Conservation (phyloP, 2,888 invertebrate species). For the Masnerella sp. region DNA sequence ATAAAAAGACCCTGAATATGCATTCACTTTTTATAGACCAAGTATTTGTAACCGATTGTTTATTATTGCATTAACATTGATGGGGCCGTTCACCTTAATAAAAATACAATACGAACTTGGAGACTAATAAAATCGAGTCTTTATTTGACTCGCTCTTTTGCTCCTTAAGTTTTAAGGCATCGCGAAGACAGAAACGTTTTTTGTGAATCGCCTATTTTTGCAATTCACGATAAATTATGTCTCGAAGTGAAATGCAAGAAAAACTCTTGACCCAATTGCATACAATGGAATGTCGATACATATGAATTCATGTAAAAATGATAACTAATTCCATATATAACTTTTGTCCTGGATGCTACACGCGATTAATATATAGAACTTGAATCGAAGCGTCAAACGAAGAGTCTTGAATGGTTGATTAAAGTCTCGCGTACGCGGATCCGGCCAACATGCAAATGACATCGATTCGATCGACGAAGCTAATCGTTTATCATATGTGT, state of each 20-base stretch:
- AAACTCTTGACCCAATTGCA: conserved; percentile 52
- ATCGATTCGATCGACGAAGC: conserved; percentile 48
- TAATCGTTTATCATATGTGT: conserved; percentile 65
- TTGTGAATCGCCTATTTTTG: conserved; percentile 14
- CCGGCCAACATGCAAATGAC: conserved; percentile 33
- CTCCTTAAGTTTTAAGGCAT: no score
- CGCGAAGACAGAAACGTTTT: neutral
- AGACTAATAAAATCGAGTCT: no score
- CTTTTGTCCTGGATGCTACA: conserved; percentile 41
- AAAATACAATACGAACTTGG: no score
- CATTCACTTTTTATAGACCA: no score
- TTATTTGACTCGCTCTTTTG: no score
- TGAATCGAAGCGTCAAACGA: conserved; percentile 33
- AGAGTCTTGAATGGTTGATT: conserved; percentile 41
- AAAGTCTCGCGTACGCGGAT: conserved; percentile 42
- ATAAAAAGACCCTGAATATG: no score
- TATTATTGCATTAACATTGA: no score
- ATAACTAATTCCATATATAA: conserved; percentile 44
- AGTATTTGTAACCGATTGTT: no score
- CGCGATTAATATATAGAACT: conserved; percentile 42
- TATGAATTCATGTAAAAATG: conserved; percentile 52
- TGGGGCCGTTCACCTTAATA: no score
- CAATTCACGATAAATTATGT: conserved; percentile 33
- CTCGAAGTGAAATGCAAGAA: conserved; percentile 24
- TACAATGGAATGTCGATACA: conserved; percentile 46